phyloP scores from a whole-genome alignment of 2,888 invertebrate genomes.

The Choreutis nemorana region DNA sequence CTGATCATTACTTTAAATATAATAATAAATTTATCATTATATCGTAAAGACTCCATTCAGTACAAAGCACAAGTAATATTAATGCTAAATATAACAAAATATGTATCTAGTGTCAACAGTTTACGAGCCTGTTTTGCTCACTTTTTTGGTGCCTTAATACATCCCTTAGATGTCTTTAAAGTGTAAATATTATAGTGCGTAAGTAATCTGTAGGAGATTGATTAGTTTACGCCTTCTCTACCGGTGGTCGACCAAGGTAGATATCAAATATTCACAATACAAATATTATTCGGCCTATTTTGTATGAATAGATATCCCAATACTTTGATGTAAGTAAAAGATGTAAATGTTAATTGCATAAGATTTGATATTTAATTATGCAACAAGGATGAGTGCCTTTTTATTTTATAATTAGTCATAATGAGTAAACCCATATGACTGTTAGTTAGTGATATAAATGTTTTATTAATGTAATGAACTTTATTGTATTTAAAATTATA shows the following conservation, averaged over 20 bases:
- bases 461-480: slow-evolving; percentile 34
- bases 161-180: no score
- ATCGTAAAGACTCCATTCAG: slow-evolving; percentile 18
- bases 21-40: slow-evolving; percentile 2
- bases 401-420: slow-evolving; percentile 34
- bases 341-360: no score
- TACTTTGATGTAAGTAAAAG: slow-evolving; percentile 10
- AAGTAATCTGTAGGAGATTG: slow-evolving; percentile 7
- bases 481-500: slow-evolving; percentile 46
- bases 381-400: slow-evolving; percentile 58
- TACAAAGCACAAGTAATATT: slow-evolving; percentile 31
- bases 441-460: slow-evolving; percentile 44
- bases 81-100: slow-evolving; percentile 8
- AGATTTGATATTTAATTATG: slow-evolving; percentile 9
- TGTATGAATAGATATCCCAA: slow-evolving; percentile 7
- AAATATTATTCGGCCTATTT: slow-evolving; percentile 4
- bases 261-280: slow-evolving; percentile 6
- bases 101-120: slow-evolving; percentile 13
- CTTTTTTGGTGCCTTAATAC: slow-evolving; percentile 40
- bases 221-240: slow-evolving; percentile 7
- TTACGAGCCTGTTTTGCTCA: slow-evolving; percentile 26
- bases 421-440: slow-evolving; percentile 41
- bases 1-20: neutral
- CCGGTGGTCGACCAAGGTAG: slow-evolving; percentile 3
- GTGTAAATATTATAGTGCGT: neutral